Evolutionary conservation across 2,113 vertebrate genomes (phyloP).

Genomic region (Cettia cetti): DNA sequence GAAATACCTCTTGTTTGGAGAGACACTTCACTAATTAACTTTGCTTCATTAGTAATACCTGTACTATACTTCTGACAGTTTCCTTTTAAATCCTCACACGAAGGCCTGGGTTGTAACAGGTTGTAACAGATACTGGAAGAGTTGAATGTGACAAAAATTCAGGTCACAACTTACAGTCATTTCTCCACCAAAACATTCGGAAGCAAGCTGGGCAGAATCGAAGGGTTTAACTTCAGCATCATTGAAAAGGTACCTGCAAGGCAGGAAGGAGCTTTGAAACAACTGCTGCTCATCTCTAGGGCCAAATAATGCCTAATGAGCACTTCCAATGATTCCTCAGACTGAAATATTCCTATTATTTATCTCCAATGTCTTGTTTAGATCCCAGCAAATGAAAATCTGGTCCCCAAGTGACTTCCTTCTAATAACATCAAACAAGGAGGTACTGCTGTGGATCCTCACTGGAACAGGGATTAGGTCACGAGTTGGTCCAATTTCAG

Average conservation of each 20-base stretch:
- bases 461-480: not conserved
- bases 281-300: not conserved
- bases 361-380: not conserved
- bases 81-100: not conserved
- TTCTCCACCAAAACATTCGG: constrained; percentile 97
- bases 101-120: not conserved
- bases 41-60: not conserved
- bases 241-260: constrained; percentile 94
- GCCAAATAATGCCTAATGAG: not conserved
- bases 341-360: not conserved
- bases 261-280: not conserved
- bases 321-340: not conserved
- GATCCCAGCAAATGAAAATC: not conserved
- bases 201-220: constrained; percentile 96
- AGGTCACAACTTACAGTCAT: constrained; percentile 85
- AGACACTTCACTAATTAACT: not conserved
- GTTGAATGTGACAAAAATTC: not conserved
- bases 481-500: not conserved
- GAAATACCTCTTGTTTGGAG: not conserved
- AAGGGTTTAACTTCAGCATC: constrained; percentile 98
- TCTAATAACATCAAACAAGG: not conserved
- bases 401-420: not conserved
- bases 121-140: not conserved
- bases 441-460: not conserved
- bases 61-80: not conserved